A percentile compares a stretch with the other conserved stretches of the same genome.
Conservation (phyloP, 1,140 invertebrate genomes). For the Drosophila subpulchrella region DNA sequence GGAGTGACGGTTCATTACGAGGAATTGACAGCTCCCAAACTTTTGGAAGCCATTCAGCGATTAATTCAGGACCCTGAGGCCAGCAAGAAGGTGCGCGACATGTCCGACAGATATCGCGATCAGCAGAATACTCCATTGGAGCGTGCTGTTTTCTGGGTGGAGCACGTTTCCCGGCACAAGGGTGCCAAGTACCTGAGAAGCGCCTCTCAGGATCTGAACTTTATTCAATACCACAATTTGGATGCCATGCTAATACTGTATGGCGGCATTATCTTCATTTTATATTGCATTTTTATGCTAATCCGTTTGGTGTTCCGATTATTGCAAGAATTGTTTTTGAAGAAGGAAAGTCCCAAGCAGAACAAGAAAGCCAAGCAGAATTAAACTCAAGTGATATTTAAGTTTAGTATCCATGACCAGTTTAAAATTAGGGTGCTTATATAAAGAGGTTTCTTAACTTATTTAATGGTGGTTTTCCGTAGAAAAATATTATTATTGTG, state of each 20-base stretch:
- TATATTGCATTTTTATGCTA: conserved; percentile 40
- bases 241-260: conserved; percentile 84
- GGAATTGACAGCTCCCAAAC: conserved; percentile 46
- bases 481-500: too few relatives aligned
- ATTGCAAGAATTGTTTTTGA: conserved; percentile 47
- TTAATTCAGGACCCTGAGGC: conserved; percentile 64
- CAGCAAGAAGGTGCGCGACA: conserved; percentile 83
- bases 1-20: conserved; percentile 78
- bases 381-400: conserved; percentile 2
- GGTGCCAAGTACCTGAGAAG: conserved; percentile 85
- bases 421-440: not conserved
- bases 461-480: too few relatives aligned
- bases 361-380: conserved; percentile 24
- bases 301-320: conserved; percentile 36
- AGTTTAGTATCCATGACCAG: not conserved
- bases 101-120: conserved; percentile 88
- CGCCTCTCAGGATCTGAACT: conserved; percentile 85
- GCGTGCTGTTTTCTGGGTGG: conserved; percentile 89
- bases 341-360: not conserved
- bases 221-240: conserved; percentile 86
- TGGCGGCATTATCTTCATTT: conserved; percentile 60
- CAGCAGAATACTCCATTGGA: conserved; percentile 87
- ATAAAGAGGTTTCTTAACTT: too few relatives aligned
- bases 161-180: conserved; percentile 88
- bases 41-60: conserved; percentile 53